These are phyloP conservation scores for Cataglyphis altisquamis DNA, from an alignment of 2,888 invertebrate genomes.

Conservation along the genomic window DNA sequence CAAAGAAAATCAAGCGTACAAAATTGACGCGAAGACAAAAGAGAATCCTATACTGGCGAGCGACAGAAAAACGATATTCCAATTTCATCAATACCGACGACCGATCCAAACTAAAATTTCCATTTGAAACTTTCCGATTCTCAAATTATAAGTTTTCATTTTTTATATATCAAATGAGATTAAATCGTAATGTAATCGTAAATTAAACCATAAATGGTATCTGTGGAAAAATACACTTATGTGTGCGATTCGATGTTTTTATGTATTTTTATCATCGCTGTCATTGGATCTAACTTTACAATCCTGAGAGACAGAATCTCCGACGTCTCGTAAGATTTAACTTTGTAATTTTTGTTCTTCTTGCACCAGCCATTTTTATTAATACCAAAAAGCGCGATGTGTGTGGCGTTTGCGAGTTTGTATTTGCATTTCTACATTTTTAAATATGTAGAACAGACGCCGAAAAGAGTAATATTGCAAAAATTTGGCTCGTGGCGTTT, in stretches of 20 bases:
- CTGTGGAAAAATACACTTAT: not conserved
- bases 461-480: not conserved
- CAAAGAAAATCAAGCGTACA: slow-evolving; percentile 28
- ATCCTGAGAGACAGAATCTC: slow-evolving; percentile 7
- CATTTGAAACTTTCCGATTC: not conserved
- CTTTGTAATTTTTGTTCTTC: slow-evolving; percentile 16
- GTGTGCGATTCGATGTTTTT: slow-evolving; percentile 3
- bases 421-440: not conserved
- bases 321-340: slow-evolving; percentile 12
- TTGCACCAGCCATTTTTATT: not conserved
- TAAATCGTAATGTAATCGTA: not conserved
- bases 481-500: not conserved
- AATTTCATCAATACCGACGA: slow-evolving; percentile 58
- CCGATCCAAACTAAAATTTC: not conserved
- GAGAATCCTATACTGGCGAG: not conserved
- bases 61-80: slow-evolving; percentile 47
- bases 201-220: too few species aligned
- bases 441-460: not conserved
- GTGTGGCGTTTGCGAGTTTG: not conserved
- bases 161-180: slow-evolving; percentile 1
- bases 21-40: slow-evolving; percentile 27
- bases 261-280: not conserved
- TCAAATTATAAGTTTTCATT: slow-evolving; percentile 5
- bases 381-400: not conserved
- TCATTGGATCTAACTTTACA: slow-evolving; percentile 11